These are phyloP conservation scores for Ursus arctos DNA, from an alignment of 2,113 vertebrate species.

Conservation along the genomic window DNA sequence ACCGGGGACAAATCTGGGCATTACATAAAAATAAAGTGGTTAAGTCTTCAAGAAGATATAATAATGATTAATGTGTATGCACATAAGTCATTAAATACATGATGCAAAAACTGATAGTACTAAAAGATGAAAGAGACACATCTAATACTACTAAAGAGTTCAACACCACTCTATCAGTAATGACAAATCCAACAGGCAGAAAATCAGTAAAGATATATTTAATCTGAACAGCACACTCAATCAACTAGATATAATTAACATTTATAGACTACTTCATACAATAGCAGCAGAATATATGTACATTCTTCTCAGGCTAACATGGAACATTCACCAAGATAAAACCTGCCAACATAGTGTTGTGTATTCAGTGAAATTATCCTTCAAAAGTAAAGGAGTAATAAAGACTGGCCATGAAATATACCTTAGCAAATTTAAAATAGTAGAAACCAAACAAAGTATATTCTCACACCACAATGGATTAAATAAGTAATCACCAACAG, in stretches of 20 bases:
- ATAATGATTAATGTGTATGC: neutral
- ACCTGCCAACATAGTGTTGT: neutral
- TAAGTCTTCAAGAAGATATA: neutral
- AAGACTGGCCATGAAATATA: neutral
- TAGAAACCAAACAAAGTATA: neutral
- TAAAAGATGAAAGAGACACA: neutral
- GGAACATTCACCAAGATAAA: neutral
- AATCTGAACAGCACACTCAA: neutral
- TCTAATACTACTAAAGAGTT: neutral
- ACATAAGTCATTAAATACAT: neutral
- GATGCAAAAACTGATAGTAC: neutral
- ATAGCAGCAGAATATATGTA: neutral
- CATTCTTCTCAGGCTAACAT: neutral
- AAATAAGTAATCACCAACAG: neutral
- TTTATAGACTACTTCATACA: neutral
- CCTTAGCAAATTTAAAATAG: neutral
- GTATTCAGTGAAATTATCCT: neutral
- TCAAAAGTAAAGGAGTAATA: neutral
- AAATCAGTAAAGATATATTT: neutral
- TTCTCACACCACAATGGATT: neutral
- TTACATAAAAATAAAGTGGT: neutral
- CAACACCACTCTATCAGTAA: neutral
- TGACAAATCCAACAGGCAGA: neutral
- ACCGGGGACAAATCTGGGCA: neutral
- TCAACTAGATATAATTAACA: neutral